Evolutionary conservation across 2,113 vertebrate genomes (phyloP).

Genomic region (Rhea americana): DNA sequence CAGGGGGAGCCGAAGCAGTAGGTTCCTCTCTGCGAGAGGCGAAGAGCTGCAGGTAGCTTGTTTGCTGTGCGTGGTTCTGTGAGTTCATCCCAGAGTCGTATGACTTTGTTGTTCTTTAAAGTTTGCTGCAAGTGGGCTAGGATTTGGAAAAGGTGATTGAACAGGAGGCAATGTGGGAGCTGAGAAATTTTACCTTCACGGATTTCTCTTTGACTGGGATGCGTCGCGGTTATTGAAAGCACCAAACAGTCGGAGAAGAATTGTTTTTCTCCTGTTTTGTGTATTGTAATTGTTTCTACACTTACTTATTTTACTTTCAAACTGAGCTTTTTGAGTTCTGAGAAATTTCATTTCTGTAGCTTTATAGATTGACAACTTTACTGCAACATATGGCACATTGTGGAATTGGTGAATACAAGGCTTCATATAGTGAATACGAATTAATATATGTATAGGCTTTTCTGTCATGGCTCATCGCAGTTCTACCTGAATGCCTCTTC

Average conservation of each 20-base stretch:
- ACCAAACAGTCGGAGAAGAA: background rate
- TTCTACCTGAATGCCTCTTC: background rate
- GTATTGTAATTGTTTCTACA: background rate
- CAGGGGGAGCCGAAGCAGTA: background rate
- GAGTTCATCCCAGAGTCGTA: background rate
- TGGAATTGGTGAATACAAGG: background rate
- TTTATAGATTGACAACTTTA: conserved; percentile 19
- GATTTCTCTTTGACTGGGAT: background rate
- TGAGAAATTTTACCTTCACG: background rate
- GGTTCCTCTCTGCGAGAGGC: background rate
- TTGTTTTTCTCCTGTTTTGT: background rate
- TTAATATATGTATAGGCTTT: conserved; percentile 5
- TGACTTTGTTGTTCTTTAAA: background rate
- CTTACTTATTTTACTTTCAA: conserved; percentile 16
- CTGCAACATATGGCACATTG: background rate
- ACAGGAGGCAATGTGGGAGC: background rate
- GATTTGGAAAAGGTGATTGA: background rate
- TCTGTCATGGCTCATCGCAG: background rate
- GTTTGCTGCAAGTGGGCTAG: background rate
- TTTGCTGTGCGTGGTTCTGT: background rate
- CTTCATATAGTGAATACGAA: background rate
- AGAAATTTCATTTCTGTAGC: background rate
- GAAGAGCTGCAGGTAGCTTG: background rate
- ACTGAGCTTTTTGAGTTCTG: background rate
- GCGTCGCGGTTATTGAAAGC: background rate